Conservation (phyloP, 2,113 vertebrate genomes). For the Megatriorchis doriae region DNA sequence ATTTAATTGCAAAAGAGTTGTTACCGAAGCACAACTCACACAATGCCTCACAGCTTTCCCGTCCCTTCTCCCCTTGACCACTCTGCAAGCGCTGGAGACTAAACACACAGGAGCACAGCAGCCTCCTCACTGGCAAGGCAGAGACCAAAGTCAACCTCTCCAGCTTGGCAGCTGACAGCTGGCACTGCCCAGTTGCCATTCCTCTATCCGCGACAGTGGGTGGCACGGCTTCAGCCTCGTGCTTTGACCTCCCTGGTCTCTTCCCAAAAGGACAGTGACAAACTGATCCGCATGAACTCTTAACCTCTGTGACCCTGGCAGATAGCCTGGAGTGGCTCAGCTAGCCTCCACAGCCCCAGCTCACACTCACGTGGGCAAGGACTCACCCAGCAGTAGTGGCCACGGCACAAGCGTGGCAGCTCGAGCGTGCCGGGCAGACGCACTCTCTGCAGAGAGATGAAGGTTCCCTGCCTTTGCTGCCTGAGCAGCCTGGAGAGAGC, state of each 20-base stretch:
- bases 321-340: background rate
- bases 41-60: background rate
- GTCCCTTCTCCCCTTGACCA: background rate
- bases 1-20: background rate
- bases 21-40: background rate
- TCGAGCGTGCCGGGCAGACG: background rate
- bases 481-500: background rate
- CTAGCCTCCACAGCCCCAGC: background rate
- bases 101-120: accelerated
- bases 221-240: accelerated
- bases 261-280: background rate
- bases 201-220: background rate
- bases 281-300: accelerated
- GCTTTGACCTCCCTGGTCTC: background rate
- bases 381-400: background rate
- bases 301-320: background rate
- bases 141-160: background rate
- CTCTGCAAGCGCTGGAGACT: background rate
- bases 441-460: background rate
- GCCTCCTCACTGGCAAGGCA: background rate
- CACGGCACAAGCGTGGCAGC: accelerated
- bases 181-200: background rate
- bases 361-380: background rate
- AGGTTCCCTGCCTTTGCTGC: background rate
- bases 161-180: background rate